Evolutionary conservation across 2,797 vertebrate genomes (phyloP).

Genomic region (Labroides dimidiatus): DNA sequence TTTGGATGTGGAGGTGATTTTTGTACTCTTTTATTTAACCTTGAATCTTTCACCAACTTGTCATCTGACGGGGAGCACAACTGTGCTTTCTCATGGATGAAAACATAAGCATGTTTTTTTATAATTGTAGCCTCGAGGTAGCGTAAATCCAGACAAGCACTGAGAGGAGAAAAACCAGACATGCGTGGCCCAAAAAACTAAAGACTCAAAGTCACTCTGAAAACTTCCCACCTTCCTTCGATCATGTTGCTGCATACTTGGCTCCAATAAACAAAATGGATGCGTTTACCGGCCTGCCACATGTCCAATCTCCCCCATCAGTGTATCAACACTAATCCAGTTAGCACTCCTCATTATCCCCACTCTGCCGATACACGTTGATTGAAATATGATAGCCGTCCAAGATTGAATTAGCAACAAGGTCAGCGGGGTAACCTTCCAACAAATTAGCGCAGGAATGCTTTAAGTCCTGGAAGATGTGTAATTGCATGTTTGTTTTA

Average conservation of each 20-base stretch:
- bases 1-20: too few relatives aligned
- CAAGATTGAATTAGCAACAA: conserved; percentile 76
- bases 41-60: too few relatives aligned
- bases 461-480: conserved; percentile 42
- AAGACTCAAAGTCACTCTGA: conserved; percentile 9
- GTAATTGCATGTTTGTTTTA: conserved; percentile 39
- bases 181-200: too few relatives aligned
- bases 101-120: too few relatives aligned
- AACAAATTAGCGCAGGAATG: conserved; percentile 58
- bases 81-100: background rate
- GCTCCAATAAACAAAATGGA: conserved; percentile 59
- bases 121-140: too few relatives aligned
- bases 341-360: conserved; percentile 72
- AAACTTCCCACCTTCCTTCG: conserved; percentile 22
- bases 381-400: conserved; percentile 80
- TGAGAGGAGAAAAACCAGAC: too few relatives aligned
- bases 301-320: conserved; percentile 64
- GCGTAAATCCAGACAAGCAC: too few relatives aligned
- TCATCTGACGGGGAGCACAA: too few relatives aligned
- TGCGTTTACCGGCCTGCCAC: conserved; percentile 54
- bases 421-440: conserved; percentile 69
- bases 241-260: conserved; percentile 61
- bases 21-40: too few relatives aligned
- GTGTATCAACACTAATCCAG: conserved; percentile 75
- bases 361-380: conserved; percentile 67